Evolutionary conservation across 2,113 vertebrate species (phyloP), one percentile per base, ranked within the genome.

Genomic region (Trematomus loennbergii): DNA sequence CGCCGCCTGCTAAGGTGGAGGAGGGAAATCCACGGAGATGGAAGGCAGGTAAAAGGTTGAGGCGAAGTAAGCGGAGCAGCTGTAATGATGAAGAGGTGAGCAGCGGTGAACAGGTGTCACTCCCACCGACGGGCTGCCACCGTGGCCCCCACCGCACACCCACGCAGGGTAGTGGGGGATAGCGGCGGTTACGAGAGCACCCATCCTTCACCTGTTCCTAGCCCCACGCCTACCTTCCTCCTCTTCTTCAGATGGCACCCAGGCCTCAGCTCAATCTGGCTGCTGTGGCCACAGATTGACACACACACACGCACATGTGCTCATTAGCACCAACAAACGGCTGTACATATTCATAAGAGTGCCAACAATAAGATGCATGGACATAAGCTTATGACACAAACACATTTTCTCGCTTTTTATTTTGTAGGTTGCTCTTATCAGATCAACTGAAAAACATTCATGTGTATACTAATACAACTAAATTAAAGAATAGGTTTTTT

Each of bases 101-200:
- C 86, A 84, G 70, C 13, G 49, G 81, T 45, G 75, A 93, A 90
- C 94, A 94, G 92, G 91, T 93, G 93, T 92, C 91, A 91, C 93
- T 93, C 93, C 91, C 86, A 93, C 91, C 84, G 86, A 87, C 89
- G 70, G 70, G 74, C 91, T 88, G 91, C 78, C 79, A 20, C 70
- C 4, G 36, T 53, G 63, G 11, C 53, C 58, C 49, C 69, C 33
- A 45, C 54, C 17, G 46, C 65, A 87, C 78, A 52, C 91, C 91
- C 58, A 91, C 91, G 11, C 86, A 60, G 60, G 74, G 72, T 22
- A 62, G 43, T 2, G 20, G 52, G 36, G 57, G 74, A 62, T 73
- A 60, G 68, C 8, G 33, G 65, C 12, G 29, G 82, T 90, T 65
- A 65, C 57, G 22, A 77, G 83, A 87, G 72, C 74, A 64, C 60